A percentile compares a stretch with the other conserved stretches of the same genome.
These are phyloP conservation scores for Steatocranus sp. DNA, from an alignment of 2,797 vertebrate species.

Conservation along the genomic window DNA sequence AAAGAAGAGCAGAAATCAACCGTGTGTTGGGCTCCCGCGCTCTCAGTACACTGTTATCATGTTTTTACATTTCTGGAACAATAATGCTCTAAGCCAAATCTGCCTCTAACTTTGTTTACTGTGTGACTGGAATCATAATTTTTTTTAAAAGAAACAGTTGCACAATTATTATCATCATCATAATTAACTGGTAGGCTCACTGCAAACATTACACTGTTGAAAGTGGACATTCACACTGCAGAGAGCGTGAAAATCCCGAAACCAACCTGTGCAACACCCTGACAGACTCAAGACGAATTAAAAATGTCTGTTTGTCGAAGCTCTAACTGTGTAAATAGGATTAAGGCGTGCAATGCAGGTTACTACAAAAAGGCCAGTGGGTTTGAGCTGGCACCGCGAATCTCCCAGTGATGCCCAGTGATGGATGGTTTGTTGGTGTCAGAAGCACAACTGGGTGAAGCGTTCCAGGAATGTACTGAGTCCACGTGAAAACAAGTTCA, in stretches of 20 bases:
- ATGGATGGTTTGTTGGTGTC: conserved; percentile 1
- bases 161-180: background rate
- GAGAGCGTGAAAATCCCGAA: background rate
- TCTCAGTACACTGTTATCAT: background rate
- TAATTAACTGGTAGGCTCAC: background rate
- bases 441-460: conserved; percentile 3
- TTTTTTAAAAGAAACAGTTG: background rate
- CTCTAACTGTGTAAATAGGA: background rate
- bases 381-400: background rate
- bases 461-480: conserved; percentile 11
- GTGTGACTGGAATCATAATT: background rate
- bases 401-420: background rate
- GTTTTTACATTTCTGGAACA: background rate
- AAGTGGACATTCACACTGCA: background rate
- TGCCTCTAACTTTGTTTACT: background rate
- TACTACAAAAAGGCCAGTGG: background rate
- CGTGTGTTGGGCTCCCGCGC: accelerated
- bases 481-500: background rate
- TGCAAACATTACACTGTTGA: background rate
- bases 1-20: background rate
- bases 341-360: background rate
- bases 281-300: background rate
- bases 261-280: background rate
- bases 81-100: background rate
- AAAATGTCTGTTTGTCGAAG: background rate